These are phyloP conservation scores for Pangasius larnaudii DNA, from an alignment of 2,797 vertebrate species.

Conservation along the genomic window DNA sequence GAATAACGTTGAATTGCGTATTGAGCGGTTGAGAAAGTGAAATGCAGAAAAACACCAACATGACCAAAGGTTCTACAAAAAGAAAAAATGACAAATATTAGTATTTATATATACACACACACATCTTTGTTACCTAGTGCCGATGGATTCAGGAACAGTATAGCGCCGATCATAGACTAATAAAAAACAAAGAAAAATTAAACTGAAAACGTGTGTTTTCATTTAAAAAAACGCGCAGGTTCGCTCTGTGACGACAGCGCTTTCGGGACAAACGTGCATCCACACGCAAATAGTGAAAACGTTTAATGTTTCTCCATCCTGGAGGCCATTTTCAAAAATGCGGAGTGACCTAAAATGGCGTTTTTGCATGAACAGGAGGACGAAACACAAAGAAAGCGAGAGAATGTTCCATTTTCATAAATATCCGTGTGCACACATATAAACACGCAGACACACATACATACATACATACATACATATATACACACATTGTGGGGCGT, in stretches of 20 bases:
- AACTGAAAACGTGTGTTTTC: background rate
- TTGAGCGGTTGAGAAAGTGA: background rate
- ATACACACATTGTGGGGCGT: conserved; percentile 56
- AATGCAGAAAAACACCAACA: background rate
- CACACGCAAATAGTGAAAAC: no score
- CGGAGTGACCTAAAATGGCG: background rate
- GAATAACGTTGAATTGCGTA: background rate
- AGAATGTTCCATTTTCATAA: background rate
- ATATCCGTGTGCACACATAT: conserved; percentile 14
- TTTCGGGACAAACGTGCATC: no score
- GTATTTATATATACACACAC: no score
- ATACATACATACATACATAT: conserved; percentile 52
- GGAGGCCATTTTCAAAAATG: background rate
- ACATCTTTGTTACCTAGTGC: background rate
- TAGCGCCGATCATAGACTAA: background rate
- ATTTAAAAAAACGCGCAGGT: no score
- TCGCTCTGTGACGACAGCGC: no score
- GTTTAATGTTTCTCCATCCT: no score
- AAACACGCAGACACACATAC: conserved; percentile 54
- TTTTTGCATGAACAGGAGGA: background rate
- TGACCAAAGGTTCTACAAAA: background rate
- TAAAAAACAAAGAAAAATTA: background rate
- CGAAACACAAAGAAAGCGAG: background rate
- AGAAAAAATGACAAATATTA: background rate
- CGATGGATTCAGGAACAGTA: no score